Evolutionary conservation across 2,113 vertebrate species (phyloP).

Genomic region (Callocephalon fimbriatum): DNA sequence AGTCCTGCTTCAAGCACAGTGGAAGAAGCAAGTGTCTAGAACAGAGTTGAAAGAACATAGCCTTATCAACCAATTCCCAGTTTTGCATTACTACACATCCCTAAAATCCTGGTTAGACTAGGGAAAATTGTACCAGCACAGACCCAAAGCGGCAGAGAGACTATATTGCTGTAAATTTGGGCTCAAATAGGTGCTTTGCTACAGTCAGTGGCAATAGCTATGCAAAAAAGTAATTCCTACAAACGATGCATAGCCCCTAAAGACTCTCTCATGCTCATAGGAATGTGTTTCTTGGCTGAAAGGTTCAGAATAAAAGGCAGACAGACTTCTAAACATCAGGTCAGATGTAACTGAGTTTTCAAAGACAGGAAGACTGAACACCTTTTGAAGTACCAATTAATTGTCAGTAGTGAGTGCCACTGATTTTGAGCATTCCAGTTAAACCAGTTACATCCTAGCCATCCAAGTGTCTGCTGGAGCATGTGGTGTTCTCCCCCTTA

Average conservation of each 20-base stretch:
- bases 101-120: background rate
- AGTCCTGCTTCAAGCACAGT: background rate
- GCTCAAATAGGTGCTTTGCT: background rate
- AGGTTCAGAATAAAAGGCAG: background rate
- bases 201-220: background rate
- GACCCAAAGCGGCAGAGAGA: background rate
- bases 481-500: fast-evolving
- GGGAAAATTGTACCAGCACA: background rate
- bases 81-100: background rate
- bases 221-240: background rate
- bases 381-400: background rate
- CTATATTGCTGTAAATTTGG: background rate
- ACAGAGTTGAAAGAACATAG: background rate
- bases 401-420: background rate
- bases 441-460: background rate
- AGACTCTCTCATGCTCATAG: background rate
- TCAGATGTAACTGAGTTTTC: background rate
- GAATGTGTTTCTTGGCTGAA: background rate
- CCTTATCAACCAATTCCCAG: background rate
- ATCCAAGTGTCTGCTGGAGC: background rate
- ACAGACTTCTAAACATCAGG: background rate
- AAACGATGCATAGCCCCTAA: fast-evolving
- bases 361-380: background rate
- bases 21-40: background rate
- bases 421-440: background rate